These are phyloP conservation scores for Sebastes dallii DNA, from an alignment of 2,797 vertebrate species.

Conservation along the genomic window DNA sequence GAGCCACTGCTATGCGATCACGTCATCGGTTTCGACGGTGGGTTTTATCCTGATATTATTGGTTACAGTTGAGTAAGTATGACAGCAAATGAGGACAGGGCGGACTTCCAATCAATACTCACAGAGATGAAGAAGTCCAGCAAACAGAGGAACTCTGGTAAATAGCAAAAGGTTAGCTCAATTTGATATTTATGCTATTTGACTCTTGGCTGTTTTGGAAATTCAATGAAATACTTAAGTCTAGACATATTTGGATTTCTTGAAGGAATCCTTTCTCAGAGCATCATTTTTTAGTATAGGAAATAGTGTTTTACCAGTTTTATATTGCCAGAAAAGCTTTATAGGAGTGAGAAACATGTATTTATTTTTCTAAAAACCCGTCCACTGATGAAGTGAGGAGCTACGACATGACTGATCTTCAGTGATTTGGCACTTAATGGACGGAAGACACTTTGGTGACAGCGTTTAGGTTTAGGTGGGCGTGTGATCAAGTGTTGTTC, in stretches of 20 bases:
- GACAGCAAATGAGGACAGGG: constrained; percentile 20
- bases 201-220: constrained; percentile 39
- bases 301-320: not conserved
- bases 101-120: constrained; percentile 50
- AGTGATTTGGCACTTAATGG: constrained; percentile 5
- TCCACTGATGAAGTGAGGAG: not conserved
- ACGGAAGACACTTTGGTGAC: not conserved
- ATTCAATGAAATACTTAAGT: constrained; percentile 27
- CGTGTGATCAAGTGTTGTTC: constrained; percentile 54
- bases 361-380: not conserved
- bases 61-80: constrained; percentile 11
- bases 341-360: not conserved
- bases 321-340: not conserved
- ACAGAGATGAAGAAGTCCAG: not conserved
- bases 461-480: constrained; percentile 32
- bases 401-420: not conserved
- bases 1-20: constrained; percentile 15
- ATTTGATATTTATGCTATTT: constrained; percentile 56
- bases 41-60: not conserved
- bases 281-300: not conserved
- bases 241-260: constrained; percentile 6
- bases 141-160: not conserved
- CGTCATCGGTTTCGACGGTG: not conserved
- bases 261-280: not conserved
- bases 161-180: constrained; percentile 51